phyloP scores from a whole-genome alignment of 2,113 vertebrate genomes.

The Peromyscus polionotus region DNA sequence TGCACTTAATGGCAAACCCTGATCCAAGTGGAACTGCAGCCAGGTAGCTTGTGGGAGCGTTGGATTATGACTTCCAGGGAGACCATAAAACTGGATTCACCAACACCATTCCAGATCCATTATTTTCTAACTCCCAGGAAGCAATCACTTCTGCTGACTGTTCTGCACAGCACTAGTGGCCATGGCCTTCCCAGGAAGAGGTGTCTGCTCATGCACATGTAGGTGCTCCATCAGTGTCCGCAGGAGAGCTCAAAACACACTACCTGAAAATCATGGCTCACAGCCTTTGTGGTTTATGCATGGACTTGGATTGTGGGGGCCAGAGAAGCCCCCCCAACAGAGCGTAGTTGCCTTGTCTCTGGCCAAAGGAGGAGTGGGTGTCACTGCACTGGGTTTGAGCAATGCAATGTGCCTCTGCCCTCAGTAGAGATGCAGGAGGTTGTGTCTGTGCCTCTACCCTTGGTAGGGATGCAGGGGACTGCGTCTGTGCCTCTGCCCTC shows the following conservation, averaged over 20 bases:
- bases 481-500: too few species aligned
- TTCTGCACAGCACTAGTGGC: background rate
- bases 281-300: background rate
- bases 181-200: background rate
- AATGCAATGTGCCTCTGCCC: rapidly evolving
- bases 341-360: background rate
- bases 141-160: conserved; percentile 44
- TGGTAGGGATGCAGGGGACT: too few species aligned
- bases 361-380: background rate
- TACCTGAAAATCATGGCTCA: background rate
- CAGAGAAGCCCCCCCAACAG: too few species aligned
- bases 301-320: background rate
- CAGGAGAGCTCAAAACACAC: background rate
- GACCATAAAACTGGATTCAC: conserved; percentile 79
- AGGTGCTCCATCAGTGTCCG: background rate
- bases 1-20: conserved; percentile 79
- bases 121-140: conserved; percentile 81
- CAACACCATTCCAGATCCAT: conserved; percentile 68
- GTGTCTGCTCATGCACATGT: background rate
- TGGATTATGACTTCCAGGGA: conserved; percentile 77
- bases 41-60: conserved; percentile 83
- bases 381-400: too few species aligned
- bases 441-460: too few species aligned
- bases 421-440: background rate
- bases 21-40: conserved; percentile 83